Evolutionary conservation across 2,797 vertebrate species (phyloP), one percentile per base, ranked within the genome.

Genomic region (Cuniculus paca): DNA sequence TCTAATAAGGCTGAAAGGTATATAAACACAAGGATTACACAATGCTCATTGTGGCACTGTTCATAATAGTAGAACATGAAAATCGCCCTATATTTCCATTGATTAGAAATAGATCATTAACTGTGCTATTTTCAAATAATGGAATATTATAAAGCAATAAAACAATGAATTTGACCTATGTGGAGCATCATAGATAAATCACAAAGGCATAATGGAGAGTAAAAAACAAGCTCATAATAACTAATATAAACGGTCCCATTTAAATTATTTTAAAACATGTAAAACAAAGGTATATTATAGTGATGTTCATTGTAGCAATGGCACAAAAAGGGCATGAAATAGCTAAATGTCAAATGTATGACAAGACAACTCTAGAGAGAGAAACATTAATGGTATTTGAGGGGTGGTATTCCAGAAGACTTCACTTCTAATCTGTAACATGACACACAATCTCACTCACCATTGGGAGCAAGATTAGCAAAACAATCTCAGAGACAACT

Each of bases 1-100:
- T 58, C 48, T 86, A 97, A 90, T 88, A 86, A 90, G 91, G 58
- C 75, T 75, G 24, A 65, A 96, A 88, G 74, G 88, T 77, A 7
- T 26, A 80, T 90, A 88, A 78, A 93, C 72, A 85, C 48, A 89
- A 61, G 68, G 52, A 52, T 75, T 68, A 74, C 4, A 79, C n/a
- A 88, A 84, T 58, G 17, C 24, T 63, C 48, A 92, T 12, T 34
- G 31, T 75, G 39, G 74, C 6, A 79, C 34, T 78, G 36, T 61
- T 93, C 54, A 36, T 75, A 93, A 90, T 2, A 87, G n/a, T 61
- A 45, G 90, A 95, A 91, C 24, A 26, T 70, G 45, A 14, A n/a
- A 79, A 94, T 79, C 34, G 95, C 74, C n/a, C 75, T 86, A 65
- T 6, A 60, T 94, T 92, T 94, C 50, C 60, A 85, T 74, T 48